Conservation (phyloP, 2,113 vertebrate genomes). For the Cygnus buccinator region DNA sequence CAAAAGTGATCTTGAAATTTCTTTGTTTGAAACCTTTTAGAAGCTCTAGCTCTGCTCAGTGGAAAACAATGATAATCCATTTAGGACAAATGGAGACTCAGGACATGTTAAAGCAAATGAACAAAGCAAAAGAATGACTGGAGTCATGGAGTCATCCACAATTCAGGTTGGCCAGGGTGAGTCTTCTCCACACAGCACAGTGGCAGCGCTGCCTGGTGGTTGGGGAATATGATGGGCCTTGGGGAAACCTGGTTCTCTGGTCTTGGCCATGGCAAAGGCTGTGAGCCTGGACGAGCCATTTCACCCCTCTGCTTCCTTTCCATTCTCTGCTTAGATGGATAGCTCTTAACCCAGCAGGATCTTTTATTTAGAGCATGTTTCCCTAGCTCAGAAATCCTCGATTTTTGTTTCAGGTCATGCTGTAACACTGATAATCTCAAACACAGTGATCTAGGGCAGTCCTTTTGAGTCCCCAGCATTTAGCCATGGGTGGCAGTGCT, state of each 20-base stretch:
- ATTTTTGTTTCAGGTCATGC: neutral
- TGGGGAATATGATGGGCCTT: rapidly evolving
- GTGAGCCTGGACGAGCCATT: neutral
- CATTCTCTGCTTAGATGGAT: rapidly evolving
- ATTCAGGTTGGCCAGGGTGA: neutral
- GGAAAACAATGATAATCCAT: neutral
- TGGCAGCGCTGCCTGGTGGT: neutral
- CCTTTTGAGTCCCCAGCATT: neutral
- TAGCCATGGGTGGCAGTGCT: neutral
- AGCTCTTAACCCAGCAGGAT: neutral
- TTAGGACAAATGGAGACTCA: neutral
- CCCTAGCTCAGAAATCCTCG: neutral
- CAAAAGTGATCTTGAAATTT: neutral
- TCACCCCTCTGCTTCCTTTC: neutral
- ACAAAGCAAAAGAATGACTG: neutral
- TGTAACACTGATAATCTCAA: neutral
- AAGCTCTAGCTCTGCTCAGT: neutral
- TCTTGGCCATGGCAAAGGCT: neutral
- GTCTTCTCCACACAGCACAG: neutral
- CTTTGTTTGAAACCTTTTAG: neutral
- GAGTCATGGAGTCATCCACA: neutral
- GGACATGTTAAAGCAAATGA: neutral
- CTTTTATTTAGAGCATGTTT: rapidly evolving
- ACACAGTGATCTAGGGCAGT: neutral
- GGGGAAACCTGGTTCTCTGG: neutral